A percentile compares a stretch with the other conserved stretches of the same genome.
Conservation (phyloP, 37 sponge, comb jelly and placozoan genomes). For the Corticium candelabrum region DNA sequence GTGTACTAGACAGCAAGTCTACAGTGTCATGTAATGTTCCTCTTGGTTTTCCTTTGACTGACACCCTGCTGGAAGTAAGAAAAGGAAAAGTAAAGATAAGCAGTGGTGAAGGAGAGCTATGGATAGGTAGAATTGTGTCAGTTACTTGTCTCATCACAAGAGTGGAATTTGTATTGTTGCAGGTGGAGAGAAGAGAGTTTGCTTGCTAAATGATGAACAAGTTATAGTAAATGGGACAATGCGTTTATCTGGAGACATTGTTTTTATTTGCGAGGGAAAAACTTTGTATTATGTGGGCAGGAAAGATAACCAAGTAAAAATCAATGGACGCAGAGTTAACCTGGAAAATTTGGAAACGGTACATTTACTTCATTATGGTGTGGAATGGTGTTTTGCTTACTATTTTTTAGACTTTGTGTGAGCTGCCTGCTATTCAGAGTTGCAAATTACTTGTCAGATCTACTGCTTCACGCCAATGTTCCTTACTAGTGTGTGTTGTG, state of each 20-base stretch:
- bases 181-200: slow-evolving; percentile 63
- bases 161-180: slow-evolving; percentile 6
- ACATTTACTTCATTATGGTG: background rate
- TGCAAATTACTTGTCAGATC: background rate
- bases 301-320: slow-evolving; percentile 69
- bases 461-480: too few species aligned
- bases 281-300: slow-evolving; percentile 46
- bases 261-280: slow-evolving; percentile 14
- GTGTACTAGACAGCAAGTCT: too few species aligned
- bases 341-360: slow-evolving; percentile 42
- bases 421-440: background rate
- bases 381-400: background rate
- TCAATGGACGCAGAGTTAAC: slow-evolving; percentile 56
- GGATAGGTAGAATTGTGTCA: slow-evolving; percentile 38
- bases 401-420: background rate
- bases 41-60: slow-evolving; percentile 55
- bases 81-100: background rate
- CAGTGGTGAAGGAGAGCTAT: slow-evolving; percentile 43
- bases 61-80: slow-evolving; percentile 44
- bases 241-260: slow-evolving; percentile 66
- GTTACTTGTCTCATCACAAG: background rate
- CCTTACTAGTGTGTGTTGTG: background rate
- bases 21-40: slow-evolving; percentile 30
- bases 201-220: slow-evolving; percentile 49
- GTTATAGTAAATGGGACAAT: slow-evolving; percentile 11